Evolutionary conservation across 2,113 vertebrate species (phyloP).

Genomic region (Lepisosteus oculatus): DNA sequence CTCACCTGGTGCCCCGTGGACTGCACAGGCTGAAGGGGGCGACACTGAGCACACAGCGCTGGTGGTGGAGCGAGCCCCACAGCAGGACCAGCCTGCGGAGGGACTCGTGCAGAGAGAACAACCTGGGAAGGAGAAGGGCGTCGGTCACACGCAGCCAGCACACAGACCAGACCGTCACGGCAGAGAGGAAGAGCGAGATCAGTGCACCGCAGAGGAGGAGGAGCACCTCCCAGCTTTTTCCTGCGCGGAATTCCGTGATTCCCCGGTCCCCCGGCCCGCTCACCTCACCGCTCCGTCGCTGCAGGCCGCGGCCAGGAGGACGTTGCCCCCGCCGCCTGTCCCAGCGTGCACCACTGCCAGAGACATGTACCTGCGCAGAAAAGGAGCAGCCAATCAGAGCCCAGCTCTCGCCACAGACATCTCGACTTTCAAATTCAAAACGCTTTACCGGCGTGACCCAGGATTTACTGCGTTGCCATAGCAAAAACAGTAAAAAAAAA

Average conservation of each 20-base stretch:
- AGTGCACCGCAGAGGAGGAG: neutral
- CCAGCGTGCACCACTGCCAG: slow-evolving; percentile 56
- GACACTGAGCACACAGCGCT: slow-evolving; percentile 89
- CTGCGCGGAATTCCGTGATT: neutral
- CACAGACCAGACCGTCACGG: neutral
- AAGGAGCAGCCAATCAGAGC: slow-evolving; percentile 6
- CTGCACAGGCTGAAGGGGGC: slow-evolving; percentile 53
- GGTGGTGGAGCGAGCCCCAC: slow-evolving; percentile 84
- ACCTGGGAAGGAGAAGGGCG: slow-evolving; percentile 48
- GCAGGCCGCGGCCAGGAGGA: slow-evolving; percentile 78
- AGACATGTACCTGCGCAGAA: slow-evolving; percentile 83
- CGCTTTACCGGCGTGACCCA: too few relatives aligned
- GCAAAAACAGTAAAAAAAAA: neutral
- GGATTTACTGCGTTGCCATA: too few relatives aligned
- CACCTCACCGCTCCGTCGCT: slow-evolving; percentile 91
- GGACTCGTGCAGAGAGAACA: slow-evolving; percentile 74
- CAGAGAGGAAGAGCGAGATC: neutral
- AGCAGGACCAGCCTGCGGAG: slow-evolving; percentile 66
- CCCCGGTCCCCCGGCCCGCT: slow-evolving; percentile 16
- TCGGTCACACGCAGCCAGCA: neutral
- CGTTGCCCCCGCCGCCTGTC: slow-evolving; percentile 9
- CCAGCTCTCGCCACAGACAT: neutral
- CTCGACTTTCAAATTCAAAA: too few relatives aligned
- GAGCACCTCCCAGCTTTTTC: neutral
- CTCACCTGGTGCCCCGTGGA: slow-evolving; percentile 65